Conservation (phyloP, 2,888 invertebrate species). For the Oscheius onirici region DNA sequence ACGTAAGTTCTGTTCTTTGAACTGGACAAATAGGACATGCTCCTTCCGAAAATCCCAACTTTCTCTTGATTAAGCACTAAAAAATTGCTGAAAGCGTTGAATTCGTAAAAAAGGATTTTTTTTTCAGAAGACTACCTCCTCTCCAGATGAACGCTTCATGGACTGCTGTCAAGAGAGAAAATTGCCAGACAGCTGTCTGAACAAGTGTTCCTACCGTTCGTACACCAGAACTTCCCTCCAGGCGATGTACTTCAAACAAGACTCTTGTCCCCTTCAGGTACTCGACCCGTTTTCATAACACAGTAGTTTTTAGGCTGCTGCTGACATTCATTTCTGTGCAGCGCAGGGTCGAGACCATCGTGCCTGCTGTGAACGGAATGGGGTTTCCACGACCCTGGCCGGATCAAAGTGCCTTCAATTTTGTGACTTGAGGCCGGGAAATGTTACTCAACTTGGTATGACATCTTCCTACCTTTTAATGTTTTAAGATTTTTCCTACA, state of each 20-base stretch:
- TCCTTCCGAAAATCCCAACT: conserved; percentile 18
- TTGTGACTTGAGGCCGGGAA: conserved; percentile 63
- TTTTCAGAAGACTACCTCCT: conserved; percentile 7
- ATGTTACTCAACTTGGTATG: conserved; percentile 64
- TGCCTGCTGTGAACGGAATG: conserved; percentile 55
- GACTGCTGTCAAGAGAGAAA: conserved; percentile 67
- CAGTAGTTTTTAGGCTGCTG: conserved; percentile 50
- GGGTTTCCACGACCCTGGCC: conserved; percentile 60
- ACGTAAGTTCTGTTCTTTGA: not conserved
- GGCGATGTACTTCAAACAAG: conserved; percentile 70
- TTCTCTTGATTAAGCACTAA: no score
- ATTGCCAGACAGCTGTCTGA: conserved; percentile 66
- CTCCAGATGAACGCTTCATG: conserved; percentile 68
- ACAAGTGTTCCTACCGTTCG: conserved; percentile 64
- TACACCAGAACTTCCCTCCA: conserved; percentile 64
- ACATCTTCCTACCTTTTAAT: no score
- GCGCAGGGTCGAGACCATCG: conserved; percentile 61
- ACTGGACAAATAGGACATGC: no score
- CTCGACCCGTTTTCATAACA: not conserved
- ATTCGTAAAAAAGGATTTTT: no score
- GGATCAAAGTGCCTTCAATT: conserved; percentile 60
- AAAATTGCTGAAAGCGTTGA: no score
- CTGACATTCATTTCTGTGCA: conserved; percentile 69
- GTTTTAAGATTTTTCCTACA: conserved; percentile 57
- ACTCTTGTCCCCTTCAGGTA: conserved; percentile 66